phyloP scores from a whole-genome alignment of 1,140 invertebrate genomes.

The Geopemphigus sp. region DNA sequence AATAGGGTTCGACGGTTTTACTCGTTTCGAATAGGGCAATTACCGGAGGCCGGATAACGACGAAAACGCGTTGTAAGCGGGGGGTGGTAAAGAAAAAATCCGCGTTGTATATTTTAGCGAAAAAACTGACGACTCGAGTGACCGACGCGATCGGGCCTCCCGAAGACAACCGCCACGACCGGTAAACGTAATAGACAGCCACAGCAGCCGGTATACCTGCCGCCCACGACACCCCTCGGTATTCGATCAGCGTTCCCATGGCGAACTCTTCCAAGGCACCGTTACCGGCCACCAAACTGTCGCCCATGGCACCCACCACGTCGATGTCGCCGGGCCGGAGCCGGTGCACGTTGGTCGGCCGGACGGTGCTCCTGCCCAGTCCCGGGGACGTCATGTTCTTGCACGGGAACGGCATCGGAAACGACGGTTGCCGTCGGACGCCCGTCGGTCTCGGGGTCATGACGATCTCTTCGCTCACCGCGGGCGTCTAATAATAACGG shows the following conservation, averaged over 20 bases:
- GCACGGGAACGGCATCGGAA: slow-evolving; percentile 58
- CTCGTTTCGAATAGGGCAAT: too few species aligned
- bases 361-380: slow-evolving; percentile 52
- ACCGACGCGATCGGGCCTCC: too few species aligned
- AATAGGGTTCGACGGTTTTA: too few species aligned
- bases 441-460: slow-evolving; percentile 51
- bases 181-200: too few species aligned
- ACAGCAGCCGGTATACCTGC: slow-evolving; percentile 58
- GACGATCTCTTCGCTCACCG: slow-evolving; percentile 52
- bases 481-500: not conserved
- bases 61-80: too few species aligned
- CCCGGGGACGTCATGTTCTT: slow-evolving; percentile 54
- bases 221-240: slow-evolving; percentile 76
- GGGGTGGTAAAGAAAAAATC: too few species aligned
- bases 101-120: too few species aligned
- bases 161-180: too few species aligned
- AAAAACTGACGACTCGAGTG: too few species aligned
- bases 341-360: slow-evolving; percentile 61
- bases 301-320: slow-evolving; percentile 74
- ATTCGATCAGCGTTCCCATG: slow-evolving; percentile 71
- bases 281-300: slow-evolving; percentile 74
- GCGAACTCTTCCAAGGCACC: slow-evolving; percentile 71
- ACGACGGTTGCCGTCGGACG: slow-evolving; percentile 55
- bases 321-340: slow-evolving; percentile 74
- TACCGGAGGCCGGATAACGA: too few species aligned